A percentile compares a stretch with the other conserved stretches of the same genome.
phyloP scores from a whole-genome alignment of 2,113 vertebrate species.

The Prunella fulvescens region DNA sequence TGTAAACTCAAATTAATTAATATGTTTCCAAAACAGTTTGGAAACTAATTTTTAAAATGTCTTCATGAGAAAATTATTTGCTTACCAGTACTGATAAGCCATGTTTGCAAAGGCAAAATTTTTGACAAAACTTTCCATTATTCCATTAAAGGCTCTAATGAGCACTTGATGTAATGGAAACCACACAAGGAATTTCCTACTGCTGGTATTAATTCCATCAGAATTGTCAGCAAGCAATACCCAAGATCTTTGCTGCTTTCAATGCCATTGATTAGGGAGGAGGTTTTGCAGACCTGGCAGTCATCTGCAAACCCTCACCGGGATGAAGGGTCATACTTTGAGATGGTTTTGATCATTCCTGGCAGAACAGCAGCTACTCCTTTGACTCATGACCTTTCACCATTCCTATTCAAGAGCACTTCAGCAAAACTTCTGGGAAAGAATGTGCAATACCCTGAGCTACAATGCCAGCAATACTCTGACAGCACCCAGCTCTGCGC shows the following conservation, averaged over 20 bases:
- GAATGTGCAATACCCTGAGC: not conserved
- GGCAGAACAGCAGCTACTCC: not conserved
- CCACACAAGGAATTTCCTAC: not conserved
- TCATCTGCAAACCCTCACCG: not conserved
- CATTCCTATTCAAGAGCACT: slow-evolving; percentile 10
- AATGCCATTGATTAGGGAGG: not conserved
- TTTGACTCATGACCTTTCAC: slow-evolving; percentile 7
- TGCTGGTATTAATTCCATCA: not conserved
- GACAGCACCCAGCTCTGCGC: not conserved
- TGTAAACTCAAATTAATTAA: not conserved
- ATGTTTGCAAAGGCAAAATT: not conserved
- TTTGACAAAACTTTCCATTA: not conserved
- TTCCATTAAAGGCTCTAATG: not conserved
- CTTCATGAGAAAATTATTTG: not conserved
- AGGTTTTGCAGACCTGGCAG: not conserved
- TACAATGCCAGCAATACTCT: not conserved
- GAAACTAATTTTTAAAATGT: not conserved
- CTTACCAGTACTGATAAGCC: not conserved
- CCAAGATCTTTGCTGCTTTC: not conserved
- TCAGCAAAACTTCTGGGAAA: slow-evolving; percentile 27
- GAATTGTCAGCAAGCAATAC: not conserved
- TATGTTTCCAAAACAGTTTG: not conserved
- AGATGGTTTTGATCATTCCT: not conserved
- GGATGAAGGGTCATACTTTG: not conserved
- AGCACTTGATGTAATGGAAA: not conserved